phyloP scores from a whole-genome alignment of 2,888 invertebrate genomes.

The Athrips mouffetella region DNA sequence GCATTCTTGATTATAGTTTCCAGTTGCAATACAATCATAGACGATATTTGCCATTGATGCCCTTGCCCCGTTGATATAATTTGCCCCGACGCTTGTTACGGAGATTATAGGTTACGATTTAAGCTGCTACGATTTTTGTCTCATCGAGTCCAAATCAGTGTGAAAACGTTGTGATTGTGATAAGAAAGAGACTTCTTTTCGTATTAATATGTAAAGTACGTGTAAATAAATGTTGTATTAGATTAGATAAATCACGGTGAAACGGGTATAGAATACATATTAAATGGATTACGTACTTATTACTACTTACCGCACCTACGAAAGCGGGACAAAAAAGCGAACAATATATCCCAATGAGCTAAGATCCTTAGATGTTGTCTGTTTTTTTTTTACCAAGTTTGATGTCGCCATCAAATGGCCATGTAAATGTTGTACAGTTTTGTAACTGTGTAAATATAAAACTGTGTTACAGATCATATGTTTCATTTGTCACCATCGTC shows the following conservation, averaged over 20 bases:
- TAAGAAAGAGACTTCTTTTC: not conserved
- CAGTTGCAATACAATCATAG: too few species aligned
- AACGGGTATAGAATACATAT: not conserved
- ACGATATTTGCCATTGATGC: too few species aligned
- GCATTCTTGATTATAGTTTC: too few species aligned
- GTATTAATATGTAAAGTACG: slow-evolving; percentile 3
- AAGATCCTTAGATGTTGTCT: not conserved
- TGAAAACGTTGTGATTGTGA: not conserved
- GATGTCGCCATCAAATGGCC: not conserved
- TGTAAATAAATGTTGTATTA: slow-evolving; percentile 17
- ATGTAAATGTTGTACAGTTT: slow-evolving; percentile 32
- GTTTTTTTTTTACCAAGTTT: not conserved
- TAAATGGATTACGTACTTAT: not conserved
- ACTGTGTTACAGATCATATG: slow-evolving; percentile 29
- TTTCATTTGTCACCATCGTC: slow-evolving; percentile 19
- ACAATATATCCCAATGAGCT: not conserved
- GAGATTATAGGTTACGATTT: too few species aligned
- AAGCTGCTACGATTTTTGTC: too few species aligned
- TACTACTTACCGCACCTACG: not conserved
- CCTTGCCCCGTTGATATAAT: too few species aligned
- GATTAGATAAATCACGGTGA: slow-evolving; percentile 8
- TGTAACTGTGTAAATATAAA: slow-evolving; percentile 34
- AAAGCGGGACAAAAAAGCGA: not conserved
- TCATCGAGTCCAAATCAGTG: not conserved
- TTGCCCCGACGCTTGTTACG: too few species aligned